Evolutionary conservation across 1,140 invertebrate genomes (phyloP), one percentile per base, ranked within the genome.

Genomic region (Battus philenor): DNA sequence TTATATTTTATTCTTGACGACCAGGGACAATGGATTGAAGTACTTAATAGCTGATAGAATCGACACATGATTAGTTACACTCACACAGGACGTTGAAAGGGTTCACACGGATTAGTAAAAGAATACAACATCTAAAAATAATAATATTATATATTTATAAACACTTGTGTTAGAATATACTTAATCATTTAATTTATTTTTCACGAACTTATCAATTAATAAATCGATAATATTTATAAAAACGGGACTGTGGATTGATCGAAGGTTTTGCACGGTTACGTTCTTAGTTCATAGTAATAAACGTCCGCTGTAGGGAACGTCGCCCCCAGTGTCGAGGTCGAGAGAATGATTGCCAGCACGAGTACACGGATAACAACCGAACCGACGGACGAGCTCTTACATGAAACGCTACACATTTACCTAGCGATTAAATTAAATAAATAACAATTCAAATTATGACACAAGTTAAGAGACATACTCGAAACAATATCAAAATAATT

Each of bases 61-160:
- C 59, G 41, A 60, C 38, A 49, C 57, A 46, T 44, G 22, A 13
- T 39, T 39, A 39, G 36, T 39, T 26, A 39, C n/a, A n/a, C 36
- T 24, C 36, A 39, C 36, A 39, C 36, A 26, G 29, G 16, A 51
- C 52, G 56, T n/a, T n/a, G n/a, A 52, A 22, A 38, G 53, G 71
- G 68, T 46, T 49, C 75, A 78, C 61, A 67, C 70, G 53, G 53
- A 68, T 81, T 77, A 85, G 70, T 76, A 67, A 78, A 79, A 71
- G 68, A 63, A 64, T n/a, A 77, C 65, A 65, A 78, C 68, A 54
- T 47, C 54, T 78, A 85, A 85, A 85, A 85, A 82, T 85, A 85
- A 82, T 82, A 85, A 85, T 81, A 85, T 85, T 64, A 69, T 70
- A 85, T 85, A 85, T 85, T 85, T 82, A 82, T 85, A 85, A 85